phyloP scores from a whole-genome alignment of 2,797 vertebrate species.

The Enteromius viviparus region DNA sequence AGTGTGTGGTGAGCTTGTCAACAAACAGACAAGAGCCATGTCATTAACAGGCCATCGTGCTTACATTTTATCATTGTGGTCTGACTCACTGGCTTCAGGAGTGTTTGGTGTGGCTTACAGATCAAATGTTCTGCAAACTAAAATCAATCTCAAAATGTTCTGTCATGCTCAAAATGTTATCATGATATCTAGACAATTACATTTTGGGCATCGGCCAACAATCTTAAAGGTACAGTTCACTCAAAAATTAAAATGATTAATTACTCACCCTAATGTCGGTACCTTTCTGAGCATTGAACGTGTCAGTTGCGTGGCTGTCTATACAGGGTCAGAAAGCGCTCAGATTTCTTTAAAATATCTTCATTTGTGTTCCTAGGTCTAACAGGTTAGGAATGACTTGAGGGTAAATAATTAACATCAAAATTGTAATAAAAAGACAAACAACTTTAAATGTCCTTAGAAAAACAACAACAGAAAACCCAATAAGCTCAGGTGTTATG shows the following conservation, averaged over 20 bases:
- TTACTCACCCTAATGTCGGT: neutral
- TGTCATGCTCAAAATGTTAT: neutral
- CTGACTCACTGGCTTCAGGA: slow-evolving; percentile 34
- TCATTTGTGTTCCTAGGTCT: neutral
- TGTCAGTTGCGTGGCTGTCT: neutral
- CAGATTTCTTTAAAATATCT: neutral
- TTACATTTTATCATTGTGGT: slow-evolving; percentile 32
- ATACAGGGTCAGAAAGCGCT: neutral
- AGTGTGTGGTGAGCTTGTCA: slow-evolving; percentile 19
- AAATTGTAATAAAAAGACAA: neutral
- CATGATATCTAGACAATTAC: neutral
- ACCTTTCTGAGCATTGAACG: neutral
- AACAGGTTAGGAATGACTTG: neutral
- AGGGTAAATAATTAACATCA: neutral
- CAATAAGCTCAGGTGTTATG: neutral
- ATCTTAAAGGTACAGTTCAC: neutral
- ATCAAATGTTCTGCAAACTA: neutral
- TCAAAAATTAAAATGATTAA: neutral
- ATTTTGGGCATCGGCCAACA: neutral
- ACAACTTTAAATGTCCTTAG: neutral
- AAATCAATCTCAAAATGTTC: neutral
- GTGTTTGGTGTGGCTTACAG: slow-evolving; percentile 39
- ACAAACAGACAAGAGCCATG: slow-evolving; percentile 17
- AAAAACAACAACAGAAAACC: neutral
- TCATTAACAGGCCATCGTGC: slow-evolving; percentile 45